phyloP scores from a whole-genome alignment of 2,797 vertebrate genomes.

The Gephyroberyx darwinii region DNA sequence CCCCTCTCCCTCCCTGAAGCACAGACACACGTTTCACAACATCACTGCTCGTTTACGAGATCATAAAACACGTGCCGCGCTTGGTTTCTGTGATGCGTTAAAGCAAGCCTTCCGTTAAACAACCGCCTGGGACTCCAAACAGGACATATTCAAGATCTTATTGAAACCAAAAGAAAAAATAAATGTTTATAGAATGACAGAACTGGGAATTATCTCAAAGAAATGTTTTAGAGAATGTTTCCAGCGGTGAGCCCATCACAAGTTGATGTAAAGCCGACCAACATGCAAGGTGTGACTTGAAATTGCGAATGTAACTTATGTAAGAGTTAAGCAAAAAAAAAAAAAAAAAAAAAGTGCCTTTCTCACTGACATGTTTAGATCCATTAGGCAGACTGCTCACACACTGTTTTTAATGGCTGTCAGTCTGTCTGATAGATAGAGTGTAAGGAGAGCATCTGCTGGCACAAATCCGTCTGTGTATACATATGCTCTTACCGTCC shows the following conservation, averaged over 20 bases:
- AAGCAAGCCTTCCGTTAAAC: conserved; percentile 83
- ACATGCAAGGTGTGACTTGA: conserved; percentile 57
- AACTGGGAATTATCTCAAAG: conserved; percentile 28
- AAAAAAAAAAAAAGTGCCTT: conserved; percentile 31
- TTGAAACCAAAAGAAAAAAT: conserved; percentile 54
- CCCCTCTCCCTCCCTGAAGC: conserved; percentile 52
- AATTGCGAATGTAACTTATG: conserved; percentile 42
- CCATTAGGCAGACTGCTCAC: conserved; percentile 67
- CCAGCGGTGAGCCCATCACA: not conserved
- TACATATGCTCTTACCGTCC: conserved; percentile 68
- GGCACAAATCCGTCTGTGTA: conserved; percentile 70
- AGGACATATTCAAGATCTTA: conserved; percentile 68
- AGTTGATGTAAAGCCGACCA: conserved; percentile 26
- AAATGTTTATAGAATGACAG: conserved; percentile 53
- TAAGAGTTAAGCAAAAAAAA: conserved; percentile 26
- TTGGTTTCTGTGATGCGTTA: conserved; percentile 82
- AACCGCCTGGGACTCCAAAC: conserved; percentile 74
- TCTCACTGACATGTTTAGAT: conserved; percentile 70
- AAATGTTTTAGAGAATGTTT: conserved; percentile 13
- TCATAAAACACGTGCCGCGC: conserved; percentile 83
- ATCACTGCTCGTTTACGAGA: conserved; percentile 83
- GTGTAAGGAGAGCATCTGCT: conserved; percentile 79
- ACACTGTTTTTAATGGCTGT: conserved; percentile 80
- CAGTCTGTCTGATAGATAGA: conserved; percentile 78
- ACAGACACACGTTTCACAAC: conserved; percentile 83